These are phyloP conservation scores for Rissa tridactyla DNA, from an alignment of 2,113 vertebrate species.

Conservation along the genomic window DNA sequence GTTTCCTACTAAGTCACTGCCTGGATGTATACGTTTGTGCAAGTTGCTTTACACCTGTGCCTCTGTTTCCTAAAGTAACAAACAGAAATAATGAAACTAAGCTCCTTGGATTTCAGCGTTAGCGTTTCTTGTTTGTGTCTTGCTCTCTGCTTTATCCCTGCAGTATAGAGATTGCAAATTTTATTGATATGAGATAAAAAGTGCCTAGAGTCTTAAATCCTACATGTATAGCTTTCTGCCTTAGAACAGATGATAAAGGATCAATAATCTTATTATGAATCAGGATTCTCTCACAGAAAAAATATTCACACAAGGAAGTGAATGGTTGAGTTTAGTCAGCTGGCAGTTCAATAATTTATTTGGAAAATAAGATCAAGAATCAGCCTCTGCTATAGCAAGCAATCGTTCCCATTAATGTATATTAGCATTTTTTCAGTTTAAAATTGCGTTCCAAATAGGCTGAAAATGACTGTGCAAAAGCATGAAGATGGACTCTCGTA, in stretches of 20 bases:
- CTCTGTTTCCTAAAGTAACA: not conserved
- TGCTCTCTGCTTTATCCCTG: not conserved
- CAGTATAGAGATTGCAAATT: constrained; percentile 4
- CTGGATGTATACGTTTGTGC: not conserved
- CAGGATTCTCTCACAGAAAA: not conserved
- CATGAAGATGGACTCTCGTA: constrained; percentile 5
- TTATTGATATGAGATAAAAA: constrained; percentile 54
- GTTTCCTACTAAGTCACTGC: not conserved
- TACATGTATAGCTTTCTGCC: not conserved
- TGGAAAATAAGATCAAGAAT: constrained; percentile 46
- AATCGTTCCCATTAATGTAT: constrained; percentile 35
- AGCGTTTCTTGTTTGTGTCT: constrained; percentile 28
- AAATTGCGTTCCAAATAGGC: constrained; percentile 33
- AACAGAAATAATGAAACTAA: constrained; percentile 14
- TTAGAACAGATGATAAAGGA: constrained; percentile 35
- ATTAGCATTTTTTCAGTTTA: constrained; percentile 66
- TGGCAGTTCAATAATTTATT: constrained; percentile 45
- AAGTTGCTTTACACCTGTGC: not conserved
- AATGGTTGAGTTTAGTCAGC: constrained; percentile 9
- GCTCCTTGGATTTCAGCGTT: not conserved
- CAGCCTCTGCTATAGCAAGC: not conserved
- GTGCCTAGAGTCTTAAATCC: constrained; percentile 5
- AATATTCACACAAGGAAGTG: not conserved
- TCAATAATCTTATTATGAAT: constrained; percentile 57
- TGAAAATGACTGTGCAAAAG: constrained; percentile 41